These are phyloP conservation scores for Calameuta idolon DNA, from an alignment of 2,888 invertebrate species.

Conservation along the genomic window DNA sequence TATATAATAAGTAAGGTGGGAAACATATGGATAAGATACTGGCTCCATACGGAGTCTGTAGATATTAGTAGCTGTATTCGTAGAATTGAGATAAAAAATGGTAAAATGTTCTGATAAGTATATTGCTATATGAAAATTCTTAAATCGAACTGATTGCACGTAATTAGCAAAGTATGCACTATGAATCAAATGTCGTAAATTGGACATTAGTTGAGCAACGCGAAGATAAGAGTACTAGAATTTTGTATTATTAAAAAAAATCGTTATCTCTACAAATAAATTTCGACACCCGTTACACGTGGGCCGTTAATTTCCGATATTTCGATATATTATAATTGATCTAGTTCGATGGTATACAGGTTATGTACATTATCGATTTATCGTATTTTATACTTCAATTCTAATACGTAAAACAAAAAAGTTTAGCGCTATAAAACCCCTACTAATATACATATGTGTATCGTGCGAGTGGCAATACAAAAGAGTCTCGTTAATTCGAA, in stretches of 20 bases:
- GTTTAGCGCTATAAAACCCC: not conserved
- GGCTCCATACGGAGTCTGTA: not conserved
- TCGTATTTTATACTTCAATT: not conserved
- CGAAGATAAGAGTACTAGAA: no score
- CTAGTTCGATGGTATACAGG: not conserved
- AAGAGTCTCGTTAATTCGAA: not conserved
- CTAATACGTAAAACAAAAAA: not conserved
- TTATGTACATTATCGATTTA: no score
- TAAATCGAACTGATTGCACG: not conserved
- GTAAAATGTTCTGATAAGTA: not conserved
- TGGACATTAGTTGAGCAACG: no score
- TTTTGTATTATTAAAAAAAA: not conserved
- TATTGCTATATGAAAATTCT: not conserved
- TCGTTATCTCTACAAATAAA: not conserved
- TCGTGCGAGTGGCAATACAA: not conserved
- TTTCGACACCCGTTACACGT: not conserved
- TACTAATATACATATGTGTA: not conserved
- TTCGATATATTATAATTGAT: not conserved
- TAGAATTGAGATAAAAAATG: not conserved
- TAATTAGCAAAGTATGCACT: no score
- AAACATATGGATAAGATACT: not conserved
- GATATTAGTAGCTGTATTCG: not conserved
- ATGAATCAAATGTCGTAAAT: no score
- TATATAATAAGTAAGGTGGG: not conserved
- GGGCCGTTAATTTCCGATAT: not conserved